Evolutionary conservation across 2,113 vertebrate species (phyloP).

Genomic region (Passer domesticus): DNA sequence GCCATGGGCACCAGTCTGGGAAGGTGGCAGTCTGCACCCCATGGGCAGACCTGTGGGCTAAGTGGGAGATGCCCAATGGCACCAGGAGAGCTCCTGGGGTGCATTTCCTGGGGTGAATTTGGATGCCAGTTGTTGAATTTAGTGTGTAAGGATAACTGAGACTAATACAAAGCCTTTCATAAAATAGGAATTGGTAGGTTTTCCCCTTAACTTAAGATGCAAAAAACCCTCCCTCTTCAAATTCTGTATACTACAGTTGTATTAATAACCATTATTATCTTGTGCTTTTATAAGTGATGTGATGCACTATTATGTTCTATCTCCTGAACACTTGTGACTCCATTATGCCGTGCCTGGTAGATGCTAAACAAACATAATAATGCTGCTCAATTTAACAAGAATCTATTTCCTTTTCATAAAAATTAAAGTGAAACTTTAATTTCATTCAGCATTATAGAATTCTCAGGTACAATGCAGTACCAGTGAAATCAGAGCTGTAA

Average conservation of each 20-base stretch:
- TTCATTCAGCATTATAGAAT: neutral
- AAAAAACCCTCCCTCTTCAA: neutral
- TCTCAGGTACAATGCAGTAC: neutral
- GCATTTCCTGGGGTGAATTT: neutral
- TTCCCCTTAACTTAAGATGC: neutral
- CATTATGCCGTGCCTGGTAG: neutral
- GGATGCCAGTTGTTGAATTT: neutral
- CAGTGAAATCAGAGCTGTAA: neutral
- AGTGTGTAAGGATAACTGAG: neutral
- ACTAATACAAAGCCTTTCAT: neutral
- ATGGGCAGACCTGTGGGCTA: fast-evolving
- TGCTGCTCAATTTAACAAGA: neutral
- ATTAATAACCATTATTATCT: neutral
- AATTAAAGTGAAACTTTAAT: neutral
- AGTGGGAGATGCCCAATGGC: neutral
- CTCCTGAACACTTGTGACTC: neutral
- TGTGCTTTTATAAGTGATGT: neutral
- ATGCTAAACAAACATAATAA: constrained; percentile 2
- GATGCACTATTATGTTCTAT: neutral
- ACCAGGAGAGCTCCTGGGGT: too few relatives aligned
- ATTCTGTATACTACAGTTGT: neutral
- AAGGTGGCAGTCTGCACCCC: neutral
- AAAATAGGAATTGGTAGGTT: neutral
- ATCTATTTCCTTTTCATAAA: neutral
- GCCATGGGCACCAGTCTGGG: fast-evolving